A percentile compares a stretch with the other conserved stretches of the same genome.
phyloP scores from a whole-genome alignment of 2,113 vertebrate species.

The Nansenia antarctica region DNA sequence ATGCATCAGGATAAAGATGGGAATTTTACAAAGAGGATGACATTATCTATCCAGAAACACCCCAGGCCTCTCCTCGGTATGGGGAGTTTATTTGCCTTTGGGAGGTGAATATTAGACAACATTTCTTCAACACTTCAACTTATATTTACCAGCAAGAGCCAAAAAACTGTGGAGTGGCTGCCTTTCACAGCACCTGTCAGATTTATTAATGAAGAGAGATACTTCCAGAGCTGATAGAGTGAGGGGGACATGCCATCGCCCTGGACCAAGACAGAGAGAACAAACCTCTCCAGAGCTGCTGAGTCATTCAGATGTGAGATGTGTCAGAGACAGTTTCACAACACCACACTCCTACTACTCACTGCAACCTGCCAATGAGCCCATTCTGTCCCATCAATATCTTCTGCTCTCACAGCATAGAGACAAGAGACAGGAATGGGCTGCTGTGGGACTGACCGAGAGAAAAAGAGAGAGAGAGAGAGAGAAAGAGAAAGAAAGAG shows the following conservation, averaged over 20 bases:
- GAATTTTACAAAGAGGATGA: neutral
- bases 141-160: slow-evolving; percentile 62
- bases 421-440: neutral
- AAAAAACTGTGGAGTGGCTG: slow-evolving; percentile 42
- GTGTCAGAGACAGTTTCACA: slow-evolving; percentile 59
- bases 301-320: slow-evolving; percentile 42
- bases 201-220: slow-evolving; percentile 59
- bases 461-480: neutral
- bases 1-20: neutral
- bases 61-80: slow-evolving; percentile 19
- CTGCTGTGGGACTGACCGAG: neutral
- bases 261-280: slow-evolving; percentile 32
- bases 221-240: slow-evolving; percentile 29
- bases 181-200: slow-evolving; percentile 43
- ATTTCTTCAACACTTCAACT: slow-evolving; percentile 57
- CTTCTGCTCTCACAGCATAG: slow-evolving; percentile 25
- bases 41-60: neutral
- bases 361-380: slow-evolving; percentile 40
- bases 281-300: slow-evolving; percentile 42
- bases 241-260: slow-evolving; percentile 41
- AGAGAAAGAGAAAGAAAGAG: neutral
- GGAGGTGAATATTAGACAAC: slow-evolving; percentile 47
- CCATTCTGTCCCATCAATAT: slow-evolving; percentile 34
- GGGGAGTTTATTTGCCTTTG: slow-evolving; percentile 52
- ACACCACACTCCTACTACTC: slow-evolving; percentile 37